Evolutionary conservation across 2,888 invertebrate species (phyloP).

Genomic region (Megamerina dolium): DNA sequence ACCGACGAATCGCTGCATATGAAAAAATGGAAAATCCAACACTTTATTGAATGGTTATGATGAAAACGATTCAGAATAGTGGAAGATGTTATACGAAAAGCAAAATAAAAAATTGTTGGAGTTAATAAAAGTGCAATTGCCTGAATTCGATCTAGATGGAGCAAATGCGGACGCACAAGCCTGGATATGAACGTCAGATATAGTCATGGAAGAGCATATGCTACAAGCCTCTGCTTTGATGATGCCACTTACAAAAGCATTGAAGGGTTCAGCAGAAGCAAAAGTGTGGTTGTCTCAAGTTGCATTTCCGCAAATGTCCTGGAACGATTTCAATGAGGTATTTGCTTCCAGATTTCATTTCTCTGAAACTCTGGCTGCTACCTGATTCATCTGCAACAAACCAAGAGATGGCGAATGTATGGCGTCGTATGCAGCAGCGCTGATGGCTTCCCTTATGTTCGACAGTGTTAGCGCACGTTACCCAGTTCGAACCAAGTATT

Average conservation of each 20-base stretch:
- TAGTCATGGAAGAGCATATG: slow-evolving; percentile 1
- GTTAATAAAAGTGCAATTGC: not conserved
- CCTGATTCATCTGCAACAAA: slow-evolving; percentile 1
- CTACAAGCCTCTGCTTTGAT: slow-evolving; percentile 1
- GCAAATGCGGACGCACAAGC: slow-evolving; percentile 2
- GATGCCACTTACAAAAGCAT: slow-evolving; percentile 5
- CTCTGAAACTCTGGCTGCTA: not conserved
- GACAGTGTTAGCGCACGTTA: not conserved
- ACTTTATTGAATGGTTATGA: too few relatives aligned
- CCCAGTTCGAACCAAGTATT: slow-evolving; percentile 1
- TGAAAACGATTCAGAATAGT: not conserved
- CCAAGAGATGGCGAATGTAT: slow-evolving; percentile 9
- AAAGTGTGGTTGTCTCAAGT: slow-evolving; percentile 12
- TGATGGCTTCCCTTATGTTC: slow-evolving; percentile 5
- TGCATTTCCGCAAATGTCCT: slow-evolving; percentile 7
- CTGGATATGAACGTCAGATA: slow-evolving; percentile 5
- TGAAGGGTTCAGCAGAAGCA: slow-evolving; percentile 6
- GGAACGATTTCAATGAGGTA: slow-evolving; percentile 8
- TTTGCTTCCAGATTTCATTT: slow-evolving; percentile 7
- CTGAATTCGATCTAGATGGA: slow-evolving; percentile 5
- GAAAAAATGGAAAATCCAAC: too few relatives aligned
- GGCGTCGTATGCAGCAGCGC: slow-evolving; percentile 3
- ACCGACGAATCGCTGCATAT: too few relatives aligned
- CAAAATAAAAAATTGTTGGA: slow-evolving; percentile 5
- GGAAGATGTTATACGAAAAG: not conserved